phyloP scores from a whole-genome alignment of 2,797 vertebrate species.

The Sebastes goodei region DNA sequence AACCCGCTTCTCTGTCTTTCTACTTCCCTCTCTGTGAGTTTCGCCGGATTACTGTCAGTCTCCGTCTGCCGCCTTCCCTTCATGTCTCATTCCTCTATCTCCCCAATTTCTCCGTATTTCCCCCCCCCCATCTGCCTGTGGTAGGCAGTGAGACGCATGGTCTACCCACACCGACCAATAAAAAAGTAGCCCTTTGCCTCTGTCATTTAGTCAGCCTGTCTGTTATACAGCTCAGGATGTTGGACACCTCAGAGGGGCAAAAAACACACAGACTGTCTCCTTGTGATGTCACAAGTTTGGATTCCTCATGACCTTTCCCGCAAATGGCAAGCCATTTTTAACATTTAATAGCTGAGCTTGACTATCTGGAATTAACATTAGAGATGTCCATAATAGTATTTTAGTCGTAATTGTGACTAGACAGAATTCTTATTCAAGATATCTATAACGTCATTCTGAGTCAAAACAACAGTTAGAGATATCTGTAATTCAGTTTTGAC shows the following conservation, averaged over 20 bases:
- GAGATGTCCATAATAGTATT: neutral
- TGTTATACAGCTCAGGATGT: conserved; percentile 58
- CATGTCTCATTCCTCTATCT: conserved; percentile 9
- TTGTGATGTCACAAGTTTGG: conserved; percentile 22
- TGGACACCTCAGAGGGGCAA: neutral
- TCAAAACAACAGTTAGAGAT: neutral
- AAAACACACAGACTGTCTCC: conserved; percentile 5
- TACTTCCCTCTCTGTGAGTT: conserved; percentile 27
- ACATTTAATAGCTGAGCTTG: neutral
- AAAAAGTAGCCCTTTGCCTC: conserved; percentile 54
- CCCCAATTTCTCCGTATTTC: neutral
- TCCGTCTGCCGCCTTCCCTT: conserved; percentile 7
- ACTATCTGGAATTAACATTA: neutral
- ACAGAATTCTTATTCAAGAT: no score
- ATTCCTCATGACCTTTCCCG: conserved; percentile 21
- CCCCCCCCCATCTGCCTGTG: conserved; percentile 37
- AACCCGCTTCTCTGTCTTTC: conserved; percentile 41
- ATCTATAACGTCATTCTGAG: no score
- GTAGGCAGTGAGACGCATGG: conserved; percentile 69
- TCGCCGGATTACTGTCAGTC: conserved; percentile 12
- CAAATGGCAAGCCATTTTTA: neutral
- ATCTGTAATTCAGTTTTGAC: no score
- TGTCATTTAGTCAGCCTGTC: conserved; percentile 53
- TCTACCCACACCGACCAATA: conserved; percentile 69
- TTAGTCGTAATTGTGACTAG: neutral